Conservation (phyloP, 1,140 invertebrate genomes). For the Drosophila pectinifera region DNA sequence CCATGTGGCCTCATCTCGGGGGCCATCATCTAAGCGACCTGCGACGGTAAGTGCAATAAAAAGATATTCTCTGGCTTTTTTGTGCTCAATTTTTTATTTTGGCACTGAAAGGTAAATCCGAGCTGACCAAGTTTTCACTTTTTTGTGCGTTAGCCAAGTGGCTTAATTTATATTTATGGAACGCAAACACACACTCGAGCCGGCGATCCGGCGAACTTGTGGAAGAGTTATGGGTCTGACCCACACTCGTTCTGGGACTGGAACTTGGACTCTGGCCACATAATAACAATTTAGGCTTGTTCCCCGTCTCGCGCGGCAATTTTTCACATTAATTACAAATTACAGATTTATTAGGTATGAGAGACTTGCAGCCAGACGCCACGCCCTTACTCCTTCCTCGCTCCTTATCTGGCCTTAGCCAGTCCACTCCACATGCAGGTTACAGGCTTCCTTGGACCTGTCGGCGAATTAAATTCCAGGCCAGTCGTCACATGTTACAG, state of each 20-base stretch:
- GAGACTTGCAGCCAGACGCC: constrained; percentile 52
- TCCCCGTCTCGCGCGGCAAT: constrained; percentile 72
- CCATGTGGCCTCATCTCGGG: constrained; percentile 49
- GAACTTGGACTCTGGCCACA: constrained; percentile 61
- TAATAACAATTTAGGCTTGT: constrained; percentile 84
- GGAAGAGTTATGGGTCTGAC: constrained; percentile 80
- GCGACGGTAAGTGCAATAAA: constrained; percentile 50
- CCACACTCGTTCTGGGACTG: constrained; percentile 67
- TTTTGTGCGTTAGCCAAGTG: constrained; percentile 75
- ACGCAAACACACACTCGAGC: constrained; percentile 57
- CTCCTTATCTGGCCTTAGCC: constrained; percentile 4
- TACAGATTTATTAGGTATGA: constrained; percentile 83
- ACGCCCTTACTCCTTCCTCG: constrained; percentile 27
- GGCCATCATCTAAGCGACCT: constrained; percentile 43
- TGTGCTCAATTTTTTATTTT: constrained; percentile 24
- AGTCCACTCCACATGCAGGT: constrained; percentile 48
- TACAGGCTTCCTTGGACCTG: constrained; percentile 53
- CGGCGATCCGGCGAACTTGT: constrained; percentile 72
- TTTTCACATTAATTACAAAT: constrained; percentile 84
- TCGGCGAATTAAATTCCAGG: constrained; percentile 51
- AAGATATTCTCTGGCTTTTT: constrained; percentile 14
- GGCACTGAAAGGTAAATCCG: constrained; percentile 29
- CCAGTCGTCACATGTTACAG: constrained; percentile 42
- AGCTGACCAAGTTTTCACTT: constrained; percentile 65
- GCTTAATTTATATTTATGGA: constrained; percentile 82